phyloP scores from a whole-genome alignment of 2,113 vertebrate genomes.

The Terrapene triunguis region DNA sequence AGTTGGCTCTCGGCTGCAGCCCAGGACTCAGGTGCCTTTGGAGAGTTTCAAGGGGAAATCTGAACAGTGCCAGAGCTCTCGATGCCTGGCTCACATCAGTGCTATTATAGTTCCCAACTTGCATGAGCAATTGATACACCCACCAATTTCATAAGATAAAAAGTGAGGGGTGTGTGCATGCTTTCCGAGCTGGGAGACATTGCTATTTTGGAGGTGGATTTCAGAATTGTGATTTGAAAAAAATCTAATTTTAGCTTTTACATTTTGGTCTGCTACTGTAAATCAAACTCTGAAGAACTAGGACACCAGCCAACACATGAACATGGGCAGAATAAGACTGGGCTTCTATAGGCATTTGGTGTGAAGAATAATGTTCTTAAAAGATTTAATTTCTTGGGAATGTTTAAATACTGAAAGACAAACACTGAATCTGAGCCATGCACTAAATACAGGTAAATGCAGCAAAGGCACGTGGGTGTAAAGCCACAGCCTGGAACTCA shows the following conservation, averaged over 20 bases:
- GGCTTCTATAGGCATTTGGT: slow-evolving; percentile 50
- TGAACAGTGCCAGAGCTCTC: neutral
- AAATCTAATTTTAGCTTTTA: slow-evolving; percentile 38
- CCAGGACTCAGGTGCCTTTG: fast-evolving
- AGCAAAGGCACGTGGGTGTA: slow-evolving; percentile 46
- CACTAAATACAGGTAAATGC: slow-evolving; percentile 65
- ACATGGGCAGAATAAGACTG: slow-evolving; percentile 61
- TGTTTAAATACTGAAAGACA: slow-evolving; percentile 46
- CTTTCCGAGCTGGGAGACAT: neutral
- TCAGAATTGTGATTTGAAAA: neutral
- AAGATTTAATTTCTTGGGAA: slow-evolving; percentile 65
- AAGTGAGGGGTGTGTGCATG: neutral
- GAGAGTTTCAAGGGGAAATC: fast-evolving
- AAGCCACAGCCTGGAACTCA: slow-evolving; percentile 51
- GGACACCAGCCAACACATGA: slow-evolving; percentile 41
- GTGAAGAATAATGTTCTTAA: slow-evolving; percentile 55
- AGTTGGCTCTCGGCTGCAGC: neutral
- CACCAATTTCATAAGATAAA: neutral
- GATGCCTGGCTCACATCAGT: neutral
- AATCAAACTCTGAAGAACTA: slow-evolving; percentile 36
- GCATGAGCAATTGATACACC: fast-evolving
- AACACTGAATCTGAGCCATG: slow-evolving; percentile 51
- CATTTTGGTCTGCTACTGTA: slow-evolving; percentile 26
- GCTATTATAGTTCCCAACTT: fast-evolving
- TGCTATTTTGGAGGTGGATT: slow-evolving; percentile 23